These are phyloP conservation scores for Luidia sarsii DNA, from an alignment of 53 echinoderm and acorn worm species.

Conservation along the genomic window DNA sequence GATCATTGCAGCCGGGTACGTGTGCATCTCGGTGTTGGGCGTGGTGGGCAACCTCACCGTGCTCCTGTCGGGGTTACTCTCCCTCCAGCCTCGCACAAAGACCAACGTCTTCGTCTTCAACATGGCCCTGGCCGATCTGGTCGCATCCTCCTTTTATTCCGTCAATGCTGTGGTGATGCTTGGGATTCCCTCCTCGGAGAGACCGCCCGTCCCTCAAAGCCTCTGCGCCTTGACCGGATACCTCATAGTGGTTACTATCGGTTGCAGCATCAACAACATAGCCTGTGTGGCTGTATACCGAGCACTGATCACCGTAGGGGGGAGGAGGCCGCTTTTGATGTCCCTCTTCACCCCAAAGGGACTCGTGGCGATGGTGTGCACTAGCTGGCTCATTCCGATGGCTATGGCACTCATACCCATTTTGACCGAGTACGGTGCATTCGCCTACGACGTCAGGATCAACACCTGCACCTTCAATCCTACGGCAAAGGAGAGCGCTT, in stretches of 20 bases:
- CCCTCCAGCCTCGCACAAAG: too few relatives aligned
- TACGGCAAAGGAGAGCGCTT: too few relatives aligned
- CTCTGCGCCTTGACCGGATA: not conserved
- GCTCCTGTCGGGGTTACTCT: too few relatives aligned
- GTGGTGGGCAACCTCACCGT: too few relatives aligned
- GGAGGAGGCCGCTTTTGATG: not conserved
- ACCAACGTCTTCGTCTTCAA: too few relatives aligned
- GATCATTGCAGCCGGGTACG: too few relatives aligned
- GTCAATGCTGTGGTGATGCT: too few relatives aligned
- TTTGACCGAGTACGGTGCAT: not conserved
- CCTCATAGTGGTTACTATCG: not conserved
- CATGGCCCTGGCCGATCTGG: too few relatives aligned
- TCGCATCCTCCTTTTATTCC: too few relatives aligned
- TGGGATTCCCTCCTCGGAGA: not conserved
- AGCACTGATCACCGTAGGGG: not conserved
- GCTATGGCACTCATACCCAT: not conserved
- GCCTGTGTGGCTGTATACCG: not conserved
- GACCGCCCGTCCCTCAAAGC: not conserved
- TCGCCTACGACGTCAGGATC: not conserved
- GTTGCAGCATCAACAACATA: conserved; percentile 4
- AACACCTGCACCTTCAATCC: not conserved
- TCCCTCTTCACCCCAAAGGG: not conserved
- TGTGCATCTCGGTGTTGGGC: too few relatives aligned
- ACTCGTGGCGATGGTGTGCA: not conserved
- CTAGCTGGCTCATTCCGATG: not conserved